phyloP scores from a whole-genome alignment of 2,113 vertebrate genomes.

The Hiodon alosoides region DNA sequence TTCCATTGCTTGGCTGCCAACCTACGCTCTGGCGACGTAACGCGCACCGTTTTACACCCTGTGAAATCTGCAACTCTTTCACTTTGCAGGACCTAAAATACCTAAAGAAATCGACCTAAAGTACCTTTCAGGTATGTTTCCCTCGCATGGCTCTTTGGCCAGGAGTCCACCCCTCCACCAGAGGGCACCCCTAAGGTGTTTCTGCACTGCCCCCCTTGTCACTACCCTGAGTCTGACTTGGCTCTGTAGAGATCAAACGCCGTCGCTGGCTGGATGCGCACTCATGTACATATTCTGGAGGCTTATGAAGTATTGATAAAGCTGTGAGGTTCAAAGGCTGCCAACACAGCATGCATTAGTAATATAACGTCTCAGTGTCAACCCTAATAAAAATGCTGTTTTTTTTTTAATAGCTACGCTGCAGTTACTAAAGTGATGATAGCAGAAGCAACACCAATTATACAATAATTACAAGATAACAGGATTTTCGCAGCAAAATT shows the following conservation, averaged over 20 bases:
- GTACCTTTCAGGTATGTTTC: too few species aligned
- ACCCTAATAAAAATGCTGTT: background rate
- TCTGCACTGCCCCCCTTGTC: background rate
- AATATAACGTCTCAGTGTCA: constrained; percentile 3
- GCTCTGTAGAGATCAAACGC: constrained; percentile 13
- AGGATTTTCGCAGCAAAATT: too few species aligned
- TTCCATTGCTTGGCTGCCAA: background rate
- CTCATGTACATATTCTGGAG: background rate
- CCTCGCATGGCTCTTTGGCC: too few species aligned
- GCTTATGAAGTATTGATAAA: constrained; percentile 8
- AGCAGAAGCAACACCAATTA: too few species aligned
- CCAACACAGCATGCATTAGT: constrained; percentile 8
- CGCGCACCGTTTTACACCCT: background rate
- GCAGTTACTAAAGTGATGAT: background rate
- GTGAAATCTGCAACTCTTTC: background rate
- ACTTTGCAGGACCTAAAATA: background rate
- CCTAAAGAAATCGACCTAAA: background rate
- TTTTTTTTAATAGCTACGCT: background rate
- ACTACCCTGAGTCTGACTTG: background rate
- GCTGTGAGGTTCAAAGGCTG: constrained; percentile 1
- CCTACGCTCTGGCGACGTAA: background rate
- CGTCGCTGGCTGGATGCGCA: background rate
- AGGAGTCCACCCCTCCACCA: background rate
- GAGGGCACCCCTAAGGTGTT: background rate
- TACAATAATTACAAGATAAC: too few species aligned